Conservation (phyloP, 2,888 invertebrate species). For the Pyrgus malvae region DNA sequence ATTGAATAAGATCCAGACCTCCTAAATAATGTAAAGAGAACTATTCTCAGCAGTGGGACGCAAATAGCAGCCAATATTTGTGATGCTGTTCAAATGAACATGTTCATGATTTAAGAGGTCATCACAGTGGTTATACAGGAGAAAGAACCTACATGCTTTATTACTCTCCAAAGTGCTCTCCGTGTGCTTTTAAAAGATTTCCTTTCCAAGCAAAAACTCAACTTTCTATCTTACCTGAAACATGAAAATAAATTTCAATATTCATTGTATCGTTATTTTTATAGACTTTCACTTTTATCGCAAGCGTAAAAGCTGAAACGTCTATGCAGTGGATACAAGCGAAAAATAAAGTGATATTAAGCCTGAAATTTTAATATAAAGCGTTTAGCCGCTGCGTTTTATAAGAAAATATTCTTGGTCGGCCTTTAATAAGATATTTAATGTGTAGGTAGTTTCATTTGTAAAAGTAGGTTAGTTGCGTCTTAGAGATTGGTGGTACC, state of each 20-base stretch:
- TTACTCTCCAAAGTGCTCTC: too few species aligned
- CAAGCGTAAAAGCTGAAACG: not conserved
- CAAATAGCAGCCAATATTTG: too few species aligned
- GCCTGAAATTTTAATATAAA: constrained; percentile 16
- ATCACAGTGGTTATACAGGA: too few species aligned
- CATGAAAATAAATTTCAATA: not conserved
- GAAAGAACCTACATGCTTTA: too few species aligned
- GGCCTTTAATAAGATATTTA: constrained; percentile 12
- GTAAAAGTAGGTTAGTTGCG: constrained; percentile 13
- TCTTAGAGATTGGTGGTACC: constrained; percentile 1
- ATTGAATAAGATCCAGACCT: too few species aligned
- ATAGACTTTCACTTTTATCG: constrained; percentile 3
- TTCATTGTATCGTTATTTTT: not conserved
- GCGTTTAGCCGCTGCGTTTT: constrained; percentile 12
- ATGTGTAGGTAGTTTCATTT: not conserved
- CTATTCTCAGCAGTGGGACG: too few species aligned
- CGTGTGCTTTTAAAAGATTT: too few species aligned
- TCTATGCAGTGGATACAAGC: not conserved
- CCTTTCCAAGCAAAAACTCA: too few species aligned
- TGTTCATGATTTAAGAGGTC: too few species aligned
- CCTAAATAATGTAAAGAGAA: too few species aligned
- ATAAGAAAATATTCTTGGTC: constrained; percentile 15
- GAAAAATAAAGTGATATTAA: constrained; percentile 17
- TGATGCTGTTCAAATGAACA: too few species aligned
- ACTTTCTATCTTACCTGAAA: not conserved